Evolutionary conservation across 1,140 invertebrate genomes (phyloP).

Genomic region (Nebria ingens): DNA sequence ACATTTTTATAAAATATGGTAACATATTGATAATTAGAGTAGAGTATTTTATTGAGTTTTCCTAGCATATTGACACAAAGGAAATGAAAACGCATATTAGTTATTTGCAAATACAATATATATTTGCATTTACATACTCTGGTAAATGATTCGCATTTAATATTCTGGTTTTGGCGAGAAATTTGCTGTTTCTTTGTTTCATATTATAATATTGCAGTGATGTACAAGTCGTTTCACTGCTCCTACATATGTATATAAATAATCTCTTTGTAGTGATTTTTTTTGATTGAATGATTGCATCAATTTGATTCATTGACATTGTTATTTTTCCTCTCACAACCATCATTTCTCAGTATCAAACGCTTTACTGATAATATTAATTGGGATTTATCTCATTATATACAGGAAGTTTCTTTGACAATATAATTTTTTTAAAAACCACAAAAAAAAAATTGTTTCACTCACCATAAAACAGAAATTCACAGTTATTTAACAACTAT

Average conservation of each 20-base stretch:
- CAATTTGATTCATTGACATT: constrained; percentile 1
- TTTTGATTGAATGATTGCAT: not conserved
- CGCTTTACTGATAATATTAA: not conserved
- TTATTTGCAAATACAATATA: too few species aligned
- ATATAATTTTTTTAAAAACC: not conserved
- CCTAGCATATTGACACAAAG: too few species aligned
- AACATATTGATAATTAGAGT: too few species aligned
- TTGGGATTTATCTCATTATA: not conserved
- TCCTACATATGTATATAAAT: not conserved
- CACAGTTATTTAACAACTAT: too few species aligned
- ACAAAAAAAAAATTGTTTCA: too few species aligned
- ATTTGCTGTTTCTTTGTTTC: not conserved
- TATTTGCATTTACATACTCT: too few species aligned
- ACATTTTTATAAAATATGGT: too few species aligned
- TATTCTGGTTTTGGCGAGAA: not conserved
- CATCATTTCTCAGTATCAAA: not conserved
- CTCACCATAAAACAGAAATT: too few species aligned
- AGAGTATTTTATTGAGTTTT: too few species aligned
- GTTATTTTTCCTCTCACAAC: not conserved
- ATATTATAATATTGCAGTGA: not conserved
- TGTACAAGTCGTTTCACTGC: not conserved
- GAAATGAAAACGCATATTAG: too few species aligned
- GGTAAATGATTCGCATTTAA: too few species aligned
- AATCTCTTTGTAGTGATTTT: not conserved
- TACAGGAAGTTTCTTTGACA: not conserved